Conservation (phyloP, 1,140 invertebrate species). For the Acromyrmex charruanus region DNA sequence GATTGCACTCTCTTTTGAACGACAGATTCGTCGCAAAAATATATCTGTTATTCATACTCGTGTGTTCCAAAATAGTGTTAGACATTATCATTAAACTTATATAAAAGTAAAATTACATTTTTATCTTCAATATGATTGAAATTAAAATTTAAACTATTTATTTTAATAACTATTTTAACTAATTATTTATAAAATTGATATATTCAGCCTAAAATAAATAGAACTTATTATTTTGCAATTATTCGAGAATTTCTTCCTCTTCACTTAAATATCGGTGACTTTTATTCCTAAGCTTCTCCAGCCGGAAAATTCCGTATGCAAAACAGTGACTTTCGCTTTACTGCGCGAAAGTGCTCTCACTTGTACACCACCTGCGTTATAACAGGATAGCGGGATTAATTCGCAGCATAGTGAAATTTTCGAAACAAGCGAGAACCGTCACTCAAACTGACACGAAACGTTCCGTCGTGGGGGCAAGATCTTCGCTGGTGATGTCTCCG, state of each 20-base stretch:
- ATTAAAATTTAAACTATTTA: background rate
- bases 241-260: background rate
- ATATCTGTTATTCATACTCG: too few species aligned
- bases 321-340: slow-evolving; percentile 46
- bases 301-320: slow-evolving; percentile 27
- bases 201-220: background rate
- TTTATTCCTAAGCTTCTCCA: background rate
- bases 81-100: too few species aligned
- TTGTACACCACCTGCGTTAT: slow-evolving; percentile 40
- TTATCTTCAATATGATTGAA: too few species aligned
- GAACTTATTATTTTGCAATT: background rate
- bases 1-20: too few species aligned
- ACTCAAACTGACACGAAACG: slow-evolving; percentile 53
- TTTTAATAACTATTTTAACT: background rate
- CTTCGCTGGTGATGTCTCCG: slow-evolving; percentile 50
- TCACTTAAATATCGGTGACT: background rate
- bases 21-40: too few species aligned
- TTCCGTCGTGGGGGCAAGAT: slow-evolving; percentile 25
- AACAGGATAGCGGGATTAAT: slow-evolving; percentile 47
- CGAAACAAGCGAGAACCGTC: slow-evolving; percentile 53
- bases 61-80: too few species aligned
- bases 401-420: slow-evolving; percentile 53
- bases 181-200: background rate
- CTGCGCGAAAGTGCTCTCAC: slow-evolving; percentile 43
- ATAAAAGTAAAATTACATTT: background rate